Base-by-base conservation (phyloP, 1,140 invertebrate species). In the Drosophila ercepeae region DNA sequence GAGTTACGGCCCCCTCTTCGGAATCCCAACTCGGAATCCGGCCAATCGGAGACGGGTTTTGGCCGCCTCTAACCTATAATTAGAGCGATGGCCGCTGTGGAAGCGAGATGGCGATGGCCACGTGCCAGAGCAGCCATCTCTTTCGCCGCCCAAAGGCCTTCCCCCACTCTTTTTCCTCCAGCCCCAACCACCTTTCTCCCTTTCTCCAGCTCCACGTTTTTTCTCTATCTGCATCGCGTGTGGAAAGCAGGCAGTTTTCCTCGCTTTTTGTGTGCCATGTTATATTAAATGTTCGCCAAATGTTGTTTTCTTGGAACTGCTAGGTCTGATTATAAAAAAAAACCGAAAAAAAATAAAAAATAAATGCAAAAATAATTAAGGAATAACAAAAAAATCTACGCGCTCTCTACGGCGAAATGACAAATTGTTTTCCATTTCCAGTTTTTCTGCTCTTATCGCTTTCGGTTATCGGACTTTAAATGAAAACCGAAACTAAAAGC, bases 31-130 rank as follows among this genome's bases (percentile, higher is more conserved):
- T 41, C 19, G 54, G 39, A 32, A 32, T n/a, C 46, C 45, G 50
- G 67, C 83, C 89, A 90, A 90, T 90, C 59, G 67, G 51, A 60
- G 44, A 54, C 51, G 29, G 70, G 69, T 69, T 34, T 16, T 7
- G 6, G 13, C 42, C 27, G 14, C 54, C 52, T 76, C 55, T 78
- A 90, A 89, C 89, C 89, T 90, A 90, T 90, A 90, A 90, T 90
- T 90, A 90, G 71, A 83, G 89, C 89, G 89, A 90, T 90, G 89
- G 89, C 89, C 89, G 84, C 89, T 88, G 82, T 73, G 72, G 60
- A 34, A 90, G 42, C 34, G 76, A 65, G 81, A 77, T 23, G 44
- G 36, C 52, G 55, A 18, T 29, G 29, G 50, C 25, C 61, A 69
- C 59, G 69, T 71, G 63, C 63, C 44, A 50, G 13, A 16, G 1